Conservation (phyloP, 1,140 invertebrate species). For the Nephila pilipes region DNA sequence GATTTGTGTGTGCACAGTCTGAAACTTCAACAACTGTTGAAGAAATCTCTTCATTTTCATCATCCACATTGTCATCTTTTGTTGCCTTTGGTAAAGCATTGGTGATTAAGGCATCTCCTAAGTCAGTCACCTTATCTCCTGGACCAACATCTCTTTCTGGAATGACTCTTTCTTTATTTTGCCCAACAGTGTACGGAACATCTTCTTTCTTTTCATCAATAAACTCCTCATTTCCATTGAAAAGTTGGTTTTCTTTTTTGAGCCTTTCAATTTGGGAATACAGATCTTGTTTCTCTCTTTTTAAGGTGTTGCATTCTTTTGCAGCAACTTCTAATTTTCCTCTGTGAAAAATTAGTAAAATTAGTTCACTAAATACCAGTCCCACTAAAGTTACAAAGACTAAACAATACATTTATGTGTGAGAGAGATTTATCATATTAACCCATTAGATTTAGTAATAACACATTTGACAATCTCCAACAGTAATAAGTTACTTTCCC, state of each 20-base stretch:
- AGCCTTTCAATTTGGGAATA: slow-evolving; percentile 90
- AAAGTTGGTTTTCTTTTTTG: slow-evolving; percentile 85
- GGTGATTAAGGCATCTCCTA: not conserved
- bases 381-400: too few species aligned
- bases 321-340: slow-evolving; percentile 88
- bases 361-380: not conserved
- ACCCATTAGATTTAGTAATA: too few species aligned
- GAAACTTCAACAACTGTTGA: slow-evolving; percentile 67
- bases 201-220: slow-evolving; percentile 66
- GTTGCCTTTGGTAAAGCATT: slow-evolving; percentile 24
- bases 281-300: slow-evolving; percentile 90
- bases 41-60: slow-evolving; percentile 47
- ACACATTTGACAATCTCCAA: too few species aligned
- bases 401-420: too few species aligned
- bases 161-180: slow-evolving; percentile 73
- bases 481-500: too few species aligned
- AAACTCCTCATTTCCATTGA: slow-evolving; percentile 38
- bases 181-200: not conserved
- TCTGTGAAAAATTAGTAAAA: slow-evolving; percentile 80
- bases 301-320: slow-evolving; percentile 89
- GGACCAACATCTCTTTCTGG: slow-evolving; percentile 76
- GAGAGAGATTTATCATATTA: too few species aligned
- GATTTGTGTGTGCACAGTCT: slow-evolving; percentile 72
- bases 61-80: slow-evolving; percentile 49
- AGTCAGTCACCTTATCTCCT: slow-evolving; percentile 72